Percentiles rank a stretch among this genome's conserved stretches.
Evolutionary conservation across 1,140 invertebrate species (phyloP).

Genomic region (Sitophilus oryzae): DNA sequence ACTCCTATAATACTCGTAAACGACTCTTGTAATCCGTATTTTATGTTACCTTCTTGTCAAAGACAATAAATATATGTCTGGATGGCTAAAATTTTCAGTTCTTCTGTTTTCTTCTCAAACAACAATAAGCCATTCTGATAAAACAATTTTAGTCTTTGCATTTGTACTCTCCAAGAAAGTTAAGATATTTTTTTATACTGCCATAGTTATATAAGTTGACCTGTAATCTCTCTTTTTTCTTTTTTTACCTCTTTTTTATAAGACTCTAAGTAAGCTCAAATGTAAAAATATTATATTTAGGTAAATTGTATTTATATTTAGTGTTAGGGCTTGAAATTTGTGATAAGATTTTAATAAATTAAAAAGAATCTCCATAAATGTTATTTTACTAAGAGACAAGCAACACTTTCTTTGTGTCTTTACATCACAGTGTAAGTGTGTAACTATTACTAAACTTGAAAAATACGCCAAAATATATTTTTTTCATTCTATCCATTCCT

Average conservation of each 20-base stretch:
- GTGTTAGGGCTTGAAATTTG: background rate
- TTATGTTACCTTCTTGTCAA: background rate
- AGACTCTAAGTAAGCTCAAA: background rate
- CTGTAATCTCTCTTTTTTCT: constrained; percentile 3
- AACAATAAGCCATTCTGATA: no score
- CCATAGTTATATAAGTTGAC: constrained; percentile 1
- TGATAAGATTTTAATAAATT: background rate
- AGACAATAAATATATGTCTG: background rate
- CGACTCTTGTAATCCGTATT: constrained; percentile 18
- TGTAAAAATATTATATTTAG: background rate
- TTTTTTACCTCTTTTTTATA: constrained; percentile 8
- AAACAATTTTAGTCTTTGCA: background rate
- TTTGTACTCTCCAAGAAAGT: background rate
- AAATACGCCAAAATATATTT: no score
- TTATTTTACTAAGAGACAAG: no score
- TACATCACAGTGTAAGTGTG: no score
- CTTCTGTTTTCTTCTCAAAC: no score
- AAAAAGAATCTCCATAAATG: no score
- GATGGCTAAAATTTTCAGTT: no score
- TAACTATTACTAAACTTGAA: no score
- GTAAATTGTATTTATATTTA: background rate
- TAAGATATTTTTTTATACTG: background rate
- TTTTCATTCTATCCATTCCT: no score
- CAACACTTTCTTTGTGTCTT: no score
- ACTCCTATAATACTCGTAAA: constrained; percentile 13